Evolutionary conservation across 2,113 vertebrate genomes (phyloP).

Genomic region (Triplophysa tibetana): DNA sequence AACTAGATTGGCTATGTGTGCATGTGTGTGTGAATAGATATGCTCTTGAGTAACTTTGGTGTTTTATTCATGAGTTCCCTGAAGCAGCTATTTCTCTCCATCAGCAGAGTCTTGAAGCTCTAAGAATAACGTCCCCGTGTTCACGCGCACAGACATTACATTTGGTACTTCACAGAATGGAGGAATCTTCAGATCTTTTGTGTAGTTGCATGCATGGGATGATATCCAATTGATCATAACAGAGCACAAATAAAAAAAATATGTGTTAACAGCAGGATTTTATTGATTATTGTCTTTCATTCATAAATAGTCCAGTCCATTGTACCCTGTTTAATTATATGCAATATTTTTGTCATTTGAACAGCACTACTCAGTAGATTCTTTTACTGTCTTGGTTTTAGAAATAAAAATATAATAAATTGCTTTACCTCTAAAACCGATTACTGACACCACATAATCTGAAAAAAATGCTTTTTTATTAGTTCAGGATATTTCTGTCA

Average conservation of each 20-base stretch:
- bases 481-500: too few relatives aligned
- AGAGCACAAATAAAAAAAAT: background rate
- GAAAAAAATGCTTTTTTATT: too few relatives aligned
- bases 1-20: slow-evolving; percentile 40
- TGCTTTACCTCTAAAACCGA: too few relatives aligned
- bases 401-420: too few relatives aligned
- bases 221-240: slow-evolving; percentile 7
- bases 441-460: too few relatives aligned
- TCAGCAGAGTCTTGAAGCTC: slow-evolving; percentile 35
- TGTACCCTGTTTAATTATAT: background rate
- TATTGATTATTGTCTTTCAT: background rate
- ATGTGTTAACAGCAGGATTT: background rate
- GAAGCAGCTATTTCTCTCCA: slow-evolving; percentile 47
- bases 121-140: slow-evolving; percentile 23
- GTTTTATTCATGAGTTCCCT: slow-evolving; percentile 49
- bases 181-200: slow-evolving; percentile 9
- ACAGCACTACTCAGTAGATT: background rate
- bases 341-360: background rate
- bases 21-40: slow-evolving; percentile 36
- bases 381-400: too few relatives aligned
- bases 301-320: background rate
- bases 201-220: background rate
- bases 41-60: slow-evolving; percentile 34
- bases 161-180: slow-evolving; percentile 19
- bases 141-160: slow-evolving; percentile 6